These are phyloP conservation scores for Girardinus metallicus DNA, from an alignment of 2,797 vertebrate genomes.

Conservation along the genomic window DNA sequence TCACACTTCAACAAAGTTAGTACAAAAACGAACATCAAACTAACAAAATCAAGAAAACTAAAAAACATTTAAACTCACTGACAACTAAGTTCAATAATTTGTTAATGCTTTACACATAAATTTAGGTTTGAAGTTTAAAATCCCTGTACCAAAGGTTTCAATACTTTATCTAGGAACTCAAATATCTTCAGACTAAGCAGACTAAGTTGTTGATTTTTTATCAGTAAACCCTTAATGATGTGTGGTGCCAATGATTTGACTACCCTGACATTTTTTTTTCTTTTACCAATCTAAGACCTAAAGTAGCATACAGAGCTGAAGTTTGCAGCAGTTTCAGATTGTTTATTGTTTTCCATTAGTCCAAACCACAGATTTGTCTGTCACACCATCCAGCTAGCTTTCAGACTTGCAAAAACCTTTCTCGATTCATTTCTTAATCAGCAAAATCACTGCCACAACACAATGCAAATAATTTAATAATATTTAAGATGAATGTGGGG, in stretches of 20 bases:
- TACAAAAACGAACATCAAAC: too few relatives aligned
- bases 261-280: background rate
- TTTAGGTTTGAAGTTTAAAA: background rate
- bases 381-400: background rate
- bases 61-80: too few relatives aligned
- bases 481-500: background rate
- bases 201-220: background rate
- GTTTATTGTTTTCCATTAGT: background rate
- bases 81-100: too few relatives aligned
- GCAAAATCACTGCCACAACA: slow-evolving; percentile 15
- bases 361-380: background rate
- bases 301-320: background rate
- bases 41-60: too few relatives aligned
- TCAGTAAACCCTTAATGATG: background rate
- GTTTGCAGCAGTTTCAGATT: background rate
- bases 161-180: background rate
- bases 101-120: too few relatives aligned
- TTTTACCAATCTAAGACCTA: too few relatives aligned
- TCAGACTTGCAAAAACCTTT: background rate
- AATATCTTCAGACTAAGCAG: background rate
- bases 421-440: slow-evolving; percentile 1
- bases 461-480: slow-evolving; percentile 23
- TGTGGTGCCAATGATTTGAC: background rate
- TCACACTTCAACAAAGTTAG: too few relatives aligned
- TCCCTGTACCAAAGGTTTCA: background rate